Conservation (phyloP, 1,140 invertebrate genomes). For the Ceratosolen solmsi region DNA sequence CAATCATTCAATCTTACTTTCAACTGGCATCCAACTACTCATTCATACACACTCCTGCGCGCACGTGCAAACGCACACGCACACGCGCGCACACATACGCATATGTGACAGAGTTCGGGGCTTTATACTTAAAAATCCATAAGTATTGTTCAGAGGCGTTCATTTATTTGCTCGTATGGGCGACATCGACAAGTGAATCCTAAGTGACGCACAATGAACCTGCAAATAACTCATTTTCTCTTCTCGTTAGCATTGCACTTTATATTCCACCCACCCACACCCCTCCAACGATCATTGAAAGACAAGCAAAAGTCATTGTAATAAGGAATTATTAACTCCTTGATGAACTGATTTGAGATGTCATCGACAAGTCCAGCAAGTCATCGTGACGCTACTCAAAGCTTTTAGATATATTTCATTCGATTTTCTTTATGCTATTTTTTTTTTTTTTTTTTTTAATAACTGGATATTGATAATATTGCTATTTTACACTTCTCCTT, state of each 20-base stretch:
- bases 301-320: not conserved
- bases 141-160: constrained; percentile 6
- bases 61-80: constrained; percentile 35
- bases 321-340: constrained; percentile 4
- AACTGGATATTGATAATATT: too few relatives aligned
- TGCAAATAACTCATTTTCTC: not conserved
- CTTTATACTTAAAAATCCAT: constrained; percentile 8
- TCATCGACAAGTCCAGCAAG: not conserved
- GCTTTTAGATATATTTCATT: not conserved
- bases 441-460: too few relatives aligned
- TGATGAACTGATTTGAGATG: not conserved
- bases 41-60: too few relatives aligned
- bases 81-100: constrained; percentile 35
- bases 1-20: constrained; percentile 46
- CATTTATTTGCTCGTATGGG: constrained; percentile 6
- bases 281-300: not conserved
- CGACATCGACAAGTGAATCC: constrained; percentile 34
- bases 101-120: not conserved
- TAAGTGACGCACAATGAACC: constrained; percentile 8
- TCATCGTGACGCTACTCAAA: not conserved
- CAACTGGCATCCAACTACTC: constrained; percentile 5
- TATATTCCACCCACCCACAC: not conserved
- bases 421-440: too few relatives aligned
- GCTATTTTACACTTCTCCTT: too few relatives aligned
- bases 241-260: not conserved